Percentiles rank a stretch among this genome's conserved stretches.
These are phyloP conservation scores for Drosophila tristis DNA, from an alignment of 1,140 invertebrate genomes.

Conservation along the genomic window DNA sequence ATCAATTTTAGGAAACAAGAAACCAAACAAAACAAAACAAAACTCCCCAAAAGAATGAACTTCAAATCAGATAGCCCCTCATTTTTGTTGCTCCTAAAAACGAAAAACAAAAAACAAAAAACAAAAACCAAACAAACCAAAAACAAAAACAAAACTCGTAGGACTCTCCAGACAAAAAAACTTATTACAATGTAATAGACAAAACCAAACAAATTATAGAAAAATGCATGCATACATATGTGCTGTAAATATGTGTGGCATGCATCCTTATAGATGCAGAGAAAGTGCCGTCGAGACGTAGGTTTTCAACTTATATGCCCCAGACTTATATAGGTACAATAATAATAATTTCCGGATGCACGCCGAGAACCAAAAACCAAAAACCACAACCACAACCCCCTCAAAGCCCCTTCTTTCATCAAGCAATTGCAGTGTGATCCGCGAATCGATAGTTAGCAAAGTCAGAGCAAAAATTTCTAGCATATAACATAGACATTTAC, in stretches of 20 bases:
- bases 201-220: constrained; percentile 23
- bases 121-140: not conserved
- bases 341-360: constrained; percentile 32
- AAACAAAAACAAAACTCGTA: constrained; percentile 1
- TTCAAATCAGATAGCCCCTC: not conserved
- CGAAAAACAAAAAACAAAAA: not conserved
- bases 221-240: not conserved
- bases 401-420: too few species aligned
- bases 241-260: not conserved
- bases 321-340: constrained; percentile 69
- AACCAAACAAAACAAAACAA: constrained; percentile 6
- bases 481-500: constrained; percentile 33
- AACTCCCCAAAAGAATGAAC: not conserved
- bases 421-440: constrained; percentile 32
- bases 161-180: not conserved
- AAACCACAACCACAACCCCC: too few species aligned
- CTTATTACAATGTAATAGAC: constrained; percentile 72
- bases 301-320: constrained; percentile 69
- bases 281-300: constrained; percentile 36
- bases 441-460: constrained; percentile 3
- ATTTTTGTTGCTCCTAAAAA: constrained; percentile 24
- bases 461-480: not conserved
- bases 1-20: not conserved
- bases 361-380: too few species aligned
- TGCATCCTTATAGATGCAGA: constrained; percentile 10